These are phyloP conservation scores for Athrips mouffetella DNA, from an alignment of 2,888 invertebrate species.

Conservation along the genomic window DNA sequence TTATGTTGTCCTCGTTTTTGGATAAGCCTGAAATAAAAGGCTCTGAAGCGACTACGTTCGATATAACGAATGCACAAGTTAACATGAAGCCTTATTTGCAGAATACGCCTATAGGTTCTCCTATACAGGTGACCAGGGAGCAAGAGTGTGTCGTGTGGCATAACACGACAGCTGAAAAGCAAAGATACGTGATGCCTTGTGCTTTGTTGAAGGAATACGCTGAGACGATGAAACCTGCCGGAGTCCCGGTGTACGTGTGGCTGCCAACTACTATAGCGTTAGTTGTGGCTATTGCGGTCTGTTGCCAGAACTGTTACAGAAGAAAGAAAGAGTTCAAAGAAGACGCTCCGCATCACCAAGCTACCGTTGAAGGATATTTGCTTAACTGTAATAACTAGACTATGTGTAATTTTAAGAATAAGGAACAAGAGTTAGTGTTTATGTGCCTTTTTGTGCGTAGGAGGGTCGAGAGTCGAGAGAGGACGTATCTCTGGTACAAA, in stretches of 20 bases:
- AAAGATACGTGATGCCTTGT: slow-evolving; percentile 53
- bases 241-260: slow-evolving; percentile 64
- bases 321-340: slow-evolving; percentile 41
- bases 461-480: no score
- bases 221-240: slow-evolving; percentile 53
- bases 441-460: no score
- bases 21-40: slow-evolving; percentile 34
- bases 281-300: slow-evolving; percentile 46
- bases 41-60: slow-evolving; percentile 39
- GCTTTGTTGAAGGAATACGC: slow-evolving; percentile 58
- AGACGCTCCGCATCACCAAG: slow-evolving; percentile 42
- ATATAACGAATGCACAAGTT: slow-evolving; percentile 53
- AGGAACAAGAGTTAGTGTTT: no score
- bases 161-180: slow-evolving; percentile 46
- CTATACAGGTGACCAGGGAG: slow-evolving; percentile 32
- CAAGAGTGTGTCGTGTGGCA: slow-evolving; percentile 66
- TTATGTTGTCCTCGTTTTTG: slow-evolving; percentile 64
- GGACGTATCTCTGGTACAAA: no score
- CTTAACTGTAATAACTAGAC: slow-evolving; percentile 38
- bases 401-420: no score
- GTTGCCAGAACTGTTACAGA: slow-evolving; percentile 49
- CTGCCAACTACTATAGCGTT: slow-evolving; percentile 49
- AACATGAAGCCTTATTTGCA: slow-evolving; percentile 48
- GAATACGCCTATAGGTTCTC: slow-evolving; percentile 22
- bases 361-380: slow-evolving; percentile 41